Evolutionary conservation across 2,113 vertebrate genomes (phyloP).

Genomic region (Crotalus viridis): DNA sequence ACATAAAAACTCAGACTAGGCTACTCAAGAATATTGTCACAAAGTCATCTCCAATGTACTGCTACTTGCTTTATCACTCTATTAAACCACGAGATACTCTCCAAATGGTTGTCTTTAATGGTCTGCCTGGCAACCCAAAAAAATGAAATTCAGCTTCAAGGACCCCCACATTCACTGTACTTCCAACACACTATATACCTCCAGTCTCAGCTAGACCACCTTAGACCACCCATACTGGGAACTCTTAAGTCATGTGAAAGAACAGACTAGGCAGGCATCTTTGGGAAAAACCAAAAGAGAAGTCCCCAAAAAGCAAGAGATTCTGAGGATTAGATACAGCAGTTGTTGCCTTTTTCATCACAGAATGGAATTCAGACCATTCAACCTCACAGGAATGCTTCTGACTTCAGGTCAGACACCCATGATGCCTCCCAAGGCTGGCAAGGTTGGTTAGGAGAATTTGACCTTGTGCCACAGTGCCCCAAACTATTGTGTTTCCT

Average conservation of each 20-base stretch:
- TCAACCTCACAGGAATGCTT: not conserved
- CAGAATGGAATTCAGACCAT: slow-evolving; percentile 15
- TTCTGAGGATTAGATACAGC: slow-evolving; percentile 7
- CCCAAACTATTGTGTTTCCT: fast-evolving
- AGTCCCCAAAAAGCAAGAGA: not conserved
- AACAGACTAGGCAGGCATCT: not conserved
- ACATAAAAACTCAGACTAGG: not conserved
- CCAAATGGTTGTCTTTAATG: not conserved
- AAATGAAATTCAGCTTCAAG: not conserved
- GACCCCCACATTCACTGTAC: not conserved
- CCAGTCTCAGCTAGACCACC: not conserved
- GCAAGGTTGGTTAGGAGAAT: slow-evolving; percentile 9
- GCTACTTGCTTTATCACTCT: not conserved
- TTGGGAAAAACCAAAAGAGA: not conserved
- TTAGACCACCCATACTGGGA: not conserved
- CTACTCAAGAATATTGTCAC: not conserved
- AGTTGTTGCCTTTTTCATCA: slow-evolving; percentile 21
- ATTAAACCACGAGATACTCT: not conserved
- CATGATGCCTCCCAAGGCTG: not conserved
- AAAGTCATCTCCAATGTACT: not conserved
- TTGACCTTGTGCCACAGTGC: not conserved
- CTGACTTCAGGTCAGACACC: not conserved
- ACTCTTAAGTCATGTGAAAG: not conserved
- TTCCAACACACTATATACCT: not conserved
- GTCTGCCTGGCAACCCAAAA: not conserved